Percentiles rank a stretch among this genome's conserved stretches.
Conservation (phyloP, 2,797 vertebrate species). For the Petrocephalus sullivani region DNA sequence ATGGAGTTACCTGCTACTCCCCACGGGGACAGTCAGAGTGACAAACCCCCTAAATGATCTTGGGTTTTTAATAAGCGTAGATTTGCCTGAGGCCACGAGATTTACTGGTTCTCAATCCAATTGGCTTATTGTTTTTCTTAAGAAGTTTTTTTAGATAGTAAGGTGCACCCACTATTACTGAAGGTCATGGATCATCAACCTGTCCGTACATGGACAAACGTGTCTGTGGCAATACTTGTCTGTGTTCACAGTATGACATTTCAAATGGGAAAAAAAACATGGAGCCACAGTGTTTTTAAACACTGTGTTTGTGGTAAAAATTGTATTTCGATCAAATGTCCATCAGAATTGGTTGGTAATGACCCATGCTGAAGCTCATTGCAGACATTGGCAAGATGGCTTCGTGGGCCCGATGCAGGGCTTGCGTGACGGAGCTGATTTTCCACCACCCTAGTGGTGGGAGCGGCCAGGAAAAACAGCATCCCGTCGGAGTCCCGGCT, state of each 20-base stretch:
- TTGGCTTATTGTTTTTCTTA: not conserved
- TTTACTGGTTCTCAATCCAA: not conserved
- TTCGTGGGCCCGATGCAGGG: not conserved
- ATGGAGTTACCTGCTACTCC: not conserved
- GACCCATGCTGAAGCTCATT: not conserved
- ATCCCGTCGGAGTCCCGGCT: not conserved
- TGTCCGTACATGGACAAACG: not conserved
- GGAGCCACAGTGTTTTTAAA: not conserved
- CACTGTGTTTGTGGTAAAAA: not conserved
- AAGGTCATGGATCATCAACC: not conserved
- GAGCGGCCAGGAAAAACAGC: constrained; percentile 9
- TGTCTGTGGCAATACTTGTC: not conserved
- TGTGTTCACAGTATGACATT: not conserved
- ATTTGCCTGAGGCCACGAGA: not conserved
- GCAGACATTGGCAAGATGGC: not conserved
- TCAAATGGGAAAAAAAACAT: not conserved
- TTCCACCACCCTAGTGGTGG: not conserved
- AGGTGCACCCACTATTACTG: not conserved
- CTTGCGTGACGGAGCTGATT: not conserved
- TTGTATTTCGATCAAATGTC: not conserved
- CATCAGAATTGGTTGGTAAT: not conserved
- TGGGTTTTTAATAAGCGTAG: not conserved
- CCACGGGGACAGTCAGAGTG: not conserved
- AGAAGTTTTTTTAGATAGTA: not conserved
- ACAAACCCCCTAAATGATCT: not conserved